These are phyloP conservation scores for Asarcornis scutulata DNA, from an alignment of 2,113 vertebrate genomes.

Conservation along the genomic window DNA sequence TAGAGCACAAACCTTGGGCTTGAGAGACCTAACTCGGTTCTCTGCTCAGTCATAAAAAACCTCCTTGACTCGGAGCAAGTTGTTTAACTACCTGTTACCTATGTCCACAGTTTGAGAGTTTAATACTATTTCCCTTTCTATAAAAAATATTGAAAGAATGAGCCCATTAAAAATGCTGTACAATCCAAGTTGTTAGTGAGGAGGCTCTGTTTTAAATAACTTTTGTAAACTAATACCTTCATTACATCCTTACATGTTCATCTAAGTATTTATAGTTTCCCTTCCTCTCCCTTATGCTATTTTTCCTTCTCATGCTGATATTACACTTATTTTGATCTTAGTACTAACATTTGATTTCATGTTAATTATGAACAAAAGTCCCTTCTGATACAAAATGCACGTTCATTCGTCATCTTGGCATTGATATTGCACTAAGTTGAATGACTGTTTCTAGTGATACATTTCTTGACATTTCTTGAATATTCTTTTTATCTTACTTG, in stretches of 20 bases:
- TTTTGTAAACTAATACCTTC: background rate
- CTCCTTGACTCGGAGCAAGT: background rate
- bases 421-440: background rate
- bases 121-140: background rate
- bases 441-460: background rate
- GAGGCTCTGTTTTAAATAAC: background rate
- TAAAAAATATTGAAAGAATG: background rate
- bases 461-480: background rate
- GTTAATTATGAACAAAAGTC: background rate
- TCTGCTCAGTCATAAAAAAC: background rate
- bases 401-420: background rate
- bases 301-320: background rate
- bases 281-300: background rate
- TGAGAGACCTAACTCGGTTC: background rate
- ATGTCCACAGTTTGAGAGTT: background rate
- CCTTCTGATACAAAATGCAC: background rate
- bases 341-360: background rate
- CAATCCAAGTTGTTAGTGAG: background rate
- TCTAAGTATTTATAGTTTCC: background rate
- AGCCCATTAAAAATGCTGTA: background rate
- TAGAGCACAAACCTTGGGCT: background rate
- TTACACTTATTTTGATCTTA: background rate
- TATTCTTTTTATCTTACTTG: background rate
- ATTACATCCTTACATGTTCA: background rate
- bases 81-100: background rate